phyloP scores from a whole-genome alignment of 2,888 invertebrate genomes.

The Listrodromus nycthemerus region DNA sequence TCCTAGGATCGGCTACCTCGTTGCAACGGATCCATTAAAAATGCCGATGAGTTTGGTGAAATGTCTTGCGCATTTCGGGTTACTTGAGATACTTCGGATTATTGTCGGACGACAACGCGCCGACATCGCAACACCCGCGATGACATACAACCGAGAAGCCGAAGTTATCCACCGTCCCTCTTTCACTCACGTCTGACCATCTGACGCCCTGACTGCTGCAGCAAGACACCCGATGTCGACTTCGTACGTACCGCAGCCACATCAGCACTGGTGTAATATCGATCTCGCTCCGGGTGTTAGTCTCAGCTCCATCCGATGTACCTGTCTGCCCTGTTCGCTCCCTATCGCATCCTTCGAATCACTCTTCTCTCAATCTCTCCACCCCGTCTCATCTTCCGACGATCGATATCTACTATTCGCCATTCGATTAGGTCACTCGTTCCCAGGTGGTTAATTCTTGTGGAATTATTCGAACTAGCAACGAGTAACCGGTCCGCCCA shows the following conservation, averaged over 20 bases:
- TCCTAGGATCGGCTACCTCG: conserved; percentile 5
- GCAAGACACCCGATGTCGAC: conserved; percentile 43
- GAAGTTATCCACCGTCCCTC: conserved; percentile 25
- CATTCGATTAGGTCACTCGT: conserved; percentile 57
- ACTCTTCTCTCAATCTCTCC: neutral
- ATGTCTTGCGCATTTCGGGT: conserved; percentile 36
- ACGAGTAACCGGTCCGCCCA: conserved; percentile 41
- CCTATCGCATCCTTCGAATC: conserved; percentile 6
- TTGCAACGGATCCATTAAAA: conserved; percentile 22
- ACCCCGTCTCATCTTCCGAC: conserved; percentile 16
- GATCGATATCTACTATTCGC: conserved; percentile 42
- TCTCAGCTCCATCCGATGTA: conserved; percentile 6
- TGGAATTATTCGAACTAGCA: conserved; percentile 62
- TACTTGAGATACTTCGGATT: conserved; percentile 52
- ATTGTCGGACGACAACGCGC: conserved; percentile 62
- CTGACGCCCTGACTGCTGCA: conserved; percentile 61
- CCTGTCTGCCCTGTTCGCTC: conserved; percentile 18
- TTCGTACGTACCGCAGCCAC: conserved; percentile 29
- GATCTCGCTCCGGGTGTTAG: conserved; percentile 12
- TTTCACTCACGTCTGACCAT: conserved; percentile 60
- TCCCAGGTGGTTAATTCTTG: conserved; percentile 63
- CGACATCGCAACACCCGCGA: conserved; percentile 58
- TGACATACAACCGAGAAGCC: conserved; percentile 35
- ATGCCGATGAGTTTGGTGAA: neutral
- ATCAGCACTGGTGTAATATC: conserved; percentile 11